Evolutionary conservation across 2,113 vertebrate species (phyloP), one percentile per base, ranked within the genome.

Genomic region (Suricata suricatta): DNA sequence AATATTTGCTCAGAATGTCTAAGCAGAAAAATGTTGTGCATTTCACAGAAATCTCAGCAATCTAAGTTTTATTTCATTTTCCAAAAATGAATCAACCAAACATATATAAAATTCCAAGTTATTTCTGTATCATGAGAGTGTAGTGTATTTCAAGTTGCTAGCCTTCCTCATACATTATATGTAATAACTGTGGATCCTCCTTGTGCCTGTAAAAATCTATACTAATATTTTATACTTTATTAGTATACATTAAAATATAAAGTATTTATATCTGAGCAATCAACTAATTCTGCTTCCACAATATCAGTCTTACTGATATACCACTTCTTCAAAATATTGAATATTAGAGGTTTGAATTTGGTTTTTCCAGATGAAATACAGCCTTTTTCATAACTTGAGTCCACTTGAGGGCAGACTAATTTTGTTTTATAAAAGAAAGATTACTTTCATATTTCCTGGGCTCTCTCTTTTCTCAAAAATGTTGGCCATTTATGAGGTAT

Each of bases 351-450:
- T 69, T 95, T 54, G 79, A 71, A 94, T 88, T 96, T 93, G 27
- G 72, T 77, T 93, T 96, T 97, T 95, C 23, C 15, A 81, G 44
- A 86, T 94, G 38, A 96, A 79, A 90, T 88, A 54, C 21, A 82
- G 16, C 29, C 57, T 95, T 94, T 97, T 92, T 90, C 66, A 93
- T 94, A 52, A 93, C 68, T 90, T 94, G 60, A 84, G 23, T 94
- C 29, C 94, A 41, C 80, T 92, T 92, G 29, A 69, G 71, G 2
- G 29, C 52, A 88, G 33, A 44, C 33, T 84, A 41, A 80, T 83
- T 95, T 66, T 93, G 83, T 85, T 95, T 88, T 93, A 50, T 54
- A 52, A 94, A 95, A 85, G 60, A 89, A 93, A 95, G 35, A 87
- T 92, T 85, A 33, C 33, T 84, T 81, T 95, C 44, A 41, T 52